Evolutionary conservation across 2,888 invertebrate species (phyloP).

Genomic region (Tetranychus truncatus): DNA sequence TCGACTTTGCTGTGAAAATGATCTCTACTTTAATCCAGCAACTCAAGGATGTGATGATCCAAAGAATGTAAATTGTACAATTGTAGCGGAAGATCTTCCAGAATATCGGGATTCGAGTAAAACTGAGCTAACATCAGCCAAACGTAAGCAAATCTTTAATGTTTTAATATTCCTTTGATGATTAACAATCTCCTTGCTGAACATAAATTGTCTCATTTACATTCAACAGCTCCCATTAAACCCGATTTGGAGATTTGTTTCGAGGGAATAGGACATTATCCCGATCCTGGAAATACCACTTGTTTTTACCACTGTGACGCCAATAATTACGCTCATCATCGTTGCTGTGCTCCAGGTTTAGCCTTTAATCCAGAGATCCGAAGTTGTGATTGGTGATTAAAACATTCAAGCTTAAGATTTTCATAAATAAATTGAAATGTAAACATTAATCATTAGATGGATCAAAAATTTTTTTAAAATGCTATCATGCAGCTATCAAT

Average conservation of each 20-base stretch:
- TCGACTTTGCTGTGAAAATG: not conserved
- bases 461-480: no score
- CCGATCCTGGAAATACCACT: not conserved
- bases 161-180: not conserved
- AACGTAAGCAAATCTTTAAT: not conserved
- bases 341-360: not conserved
- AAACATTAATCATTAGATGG: not conserved
- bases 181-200: not conserved
- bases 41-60: not conserved
- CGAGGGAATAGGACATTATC: not conserved
- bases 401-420: not conserved
- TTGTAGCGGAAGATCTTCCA: not conserved
- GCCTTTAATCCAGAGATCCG: not conserved
- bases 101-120: not conserved
- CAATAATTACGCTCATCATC: not conserved
- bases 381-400: not conserved
- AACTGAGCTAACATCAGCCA: not conserved
- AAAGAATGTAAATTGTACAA: not conserved
- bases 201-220: not conserved
- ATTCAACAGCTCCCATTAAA: not conserved
- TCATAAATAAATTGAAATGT: not conserved
- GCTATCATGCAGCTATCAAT: no score
- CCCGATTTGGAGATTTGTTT: not conserved
- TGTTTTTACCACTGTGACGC: not conserved
- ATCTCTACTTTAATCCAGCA: not conserved